Evolutionary conservation across 2,113 vertebrate genomes (phyloP).

Genomic region (Gnathonemus echidnorhynchus): DNA sequence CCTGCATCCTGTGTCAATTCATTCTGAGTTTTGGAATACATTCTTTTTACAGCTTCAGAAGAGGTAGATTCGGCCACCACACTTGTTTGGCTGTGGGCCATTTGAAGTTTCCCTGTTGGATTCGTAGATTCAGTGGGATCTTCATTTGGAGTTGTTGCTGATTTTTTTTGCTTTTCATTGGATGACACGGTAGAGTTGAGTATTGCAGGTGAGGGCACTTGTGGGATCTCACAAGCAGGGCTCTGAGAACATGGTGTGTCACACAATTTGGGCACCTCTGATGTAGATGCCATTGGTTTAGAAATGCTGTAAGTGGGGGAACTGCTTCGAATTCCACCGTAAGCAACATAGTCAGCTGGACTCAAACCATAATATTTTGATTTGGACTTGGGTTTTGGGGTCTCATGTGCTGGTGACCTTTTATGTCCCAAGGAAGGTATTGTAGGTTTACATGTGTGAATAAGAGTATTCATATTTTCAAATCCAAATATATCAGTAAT

Average conservation of each 20-base stretch:
- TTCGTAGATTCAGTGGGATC: neutral
- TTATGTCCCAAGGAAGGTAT: neutral
- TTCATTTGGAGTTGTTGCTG: neutral
- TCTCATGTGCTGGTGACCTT: neutral
- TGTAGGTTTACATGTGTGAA: neutral
- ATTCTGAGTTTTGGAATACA: constrained; percentile 16
- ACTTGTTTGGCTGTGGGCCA: constrained; percentile 14
- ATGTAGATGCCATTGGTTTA: constrained; percentile 15
- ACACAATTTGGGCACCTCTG: constrained; percentile 33
- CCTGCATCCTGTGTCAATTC: neutral
- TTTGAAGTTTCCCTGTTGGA: constrained; percentile 11
- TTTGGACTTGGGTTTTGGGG: constrained; percentile 35
- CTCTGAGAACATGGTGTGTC: constrained; percentile 22
- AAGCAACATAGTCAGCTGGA: constrained; percentile 57
- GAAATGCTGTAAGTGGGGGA: constrained; percentile 51
- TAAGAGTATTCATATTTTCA: constrained; percentile 18
- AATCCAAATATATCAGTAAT: neutral
- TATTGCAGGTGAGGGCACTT: constrained; percentile 16
- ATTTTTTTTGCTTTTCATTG: constrained; percentile 21
- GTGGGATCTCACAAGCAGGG: constrained; percentile 19
- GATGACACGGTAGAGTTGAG: constrained; percentile 27
- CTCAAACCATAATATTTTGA: constrained; percentile 59
- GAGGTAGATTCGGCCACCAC: constrained; percentile 41
- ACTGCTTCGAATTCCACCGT: constrained; percentile 57
- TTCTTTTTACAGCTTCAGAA: constrained; percentile 29